Base-by-base conservation (phyloP, 1,140 invertebrate species). In the Bursaphelenchus mucronatus region DNA sequence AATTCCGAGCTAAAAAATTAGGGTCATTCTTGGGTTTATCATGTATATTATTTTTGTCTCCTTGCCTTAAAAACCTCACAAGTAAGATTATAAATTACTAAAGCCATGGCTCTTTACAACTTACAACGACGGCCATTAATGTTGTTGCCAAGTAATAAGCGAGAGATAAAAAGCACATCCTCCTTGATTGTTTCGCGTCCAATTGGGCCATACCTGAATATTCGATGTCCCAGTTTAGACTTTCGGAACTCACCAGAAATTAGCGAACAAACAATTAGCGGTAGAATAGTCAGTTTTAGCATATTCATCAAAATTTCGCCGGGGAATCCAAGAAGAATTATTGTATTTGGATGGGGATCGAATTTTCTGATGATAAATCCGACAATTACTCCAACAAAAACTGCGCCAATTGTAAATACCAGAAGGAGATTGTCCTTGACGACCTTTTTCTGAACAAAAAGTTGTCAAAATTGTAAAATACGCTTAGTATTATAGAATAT, bases 321-420 rank as follows among this genome's bases (percentile, higher is more conserved):
- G 17, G 76, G 76, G 58, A 78, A 79, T 45, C 76, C 76, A 58
- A 78, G 67, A 13, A 78, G 66, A 39, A 62, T 46, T 17, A 78
- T 47, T 21, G 66, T 70, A n/a, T 71, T 19, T 15, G 39, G 41
- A 39, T 63, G 67, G 8, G 63, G 66, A 39, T 79, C 47, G 21
- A 68, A 43, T 17, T 50, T 51, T 17, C 75, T 55, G 39, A 67
- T 54, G 43, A 70, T 54, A 56, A 76, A 67, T 44, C 73, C 75
- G 15, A 74, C 8, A 10, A 61, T n/a, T 17, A 76, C 58, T 19
- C 75, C 75, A 41, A 75, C 41, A 53, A 77, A 51, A 8, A 76
- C 75, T 30, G 64, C 63, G 40, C 67, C 40, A 62, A 76, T 62
- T 40, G 75, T 77, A 45, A 75, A 59, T 4, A 73, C 51, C 17